Conservation (phyloP, 2,113 vertebrate species). For the Megalops atlanticus region DNA sequence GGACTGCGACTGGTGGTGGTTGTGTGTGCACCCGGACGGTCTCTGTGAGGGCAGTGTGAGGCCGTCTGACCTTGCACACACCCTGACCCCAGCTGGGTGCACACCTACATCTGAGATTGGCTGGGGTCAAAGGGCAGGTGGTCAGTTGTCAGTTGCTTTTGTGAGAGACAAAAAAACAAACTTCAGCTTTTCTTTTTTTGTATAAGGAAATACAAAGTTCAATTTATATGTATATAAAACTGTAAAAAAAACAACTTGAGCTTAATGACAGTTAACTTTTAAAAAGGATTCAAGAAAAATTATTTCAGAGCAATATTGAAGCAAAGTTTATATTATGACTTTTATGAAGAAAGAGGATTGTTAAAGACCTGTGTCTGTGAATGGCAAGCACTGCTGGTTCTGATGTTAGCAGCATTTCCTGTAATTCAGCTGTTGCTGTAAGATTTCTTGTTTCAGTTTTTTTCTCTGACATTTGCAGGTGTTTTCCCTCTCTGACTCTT, state of each 20-base stretch:
- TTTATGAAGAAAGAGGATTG: slow-evolving; percentile 56
- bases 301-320: slow-evolving; percentile 63
- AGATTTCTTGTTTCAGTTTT: slow-evolving; percentile 33
- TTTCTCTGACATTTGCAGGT: no score
- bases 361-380: slow-evolving; percentile 37
- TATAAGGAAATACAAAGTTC: slow-evolving; percentile 69
- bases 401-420: slow-evolving; percentile 46
- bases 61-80: not conserved
- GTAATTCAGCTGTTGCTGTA: slow-evolving; percentile 33
- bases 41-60: no score
- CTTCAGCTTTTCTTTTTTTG: slow-evolving; percentile 72
- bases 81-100: no score
- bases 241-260: slow-evolving; percentile 65
- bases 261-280: slow-evolving; percentile 62
- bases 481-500: no score
- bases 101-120: not conserved
- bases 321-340: slow-evolving; percentile 76
- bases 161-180: slow-evolving; percentile 60
- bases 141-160: slow-evolving; percentile 52
- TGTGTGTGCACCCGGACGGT: slow-evolving; percentile 20
- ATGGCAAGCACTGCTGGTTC: slow-evolving; percentile 27
- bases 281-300: slow-evolving; percentile 45
- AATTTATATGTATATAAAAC: slow-evolving; percentile 73
- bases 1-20: no score
- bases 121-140: slow-evolving; percentile 33